Percentiles rank a stretch among this genome's conserved stretches.
phyloP scores from a whole-genome alignment of 2,888 invertebrate species.

The Cataglyphis altisquamis region DNA sequence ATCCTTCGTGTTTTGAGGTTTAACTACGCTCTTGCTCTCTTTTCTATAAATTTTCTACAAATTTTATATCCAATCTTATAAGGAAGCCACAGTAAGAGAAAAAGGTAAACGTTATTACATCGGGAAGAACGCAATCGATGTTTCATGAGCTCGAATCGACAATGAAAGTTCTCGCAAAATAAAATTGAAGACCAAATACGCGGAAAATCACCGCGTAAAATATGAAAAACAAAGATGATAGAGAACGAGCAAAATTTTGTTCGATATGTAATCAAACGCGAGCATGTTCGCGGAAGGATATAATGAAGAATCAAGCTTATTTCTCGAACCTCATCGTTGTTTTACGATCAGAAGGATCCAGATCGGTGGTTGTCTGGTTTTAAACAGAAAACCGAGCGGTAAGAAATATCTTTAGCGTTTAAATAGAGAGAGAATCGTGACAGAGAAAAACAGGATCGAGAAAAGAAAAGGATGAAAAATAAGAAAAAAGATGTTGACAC shows the following conservation, averaged over 20 bases:
- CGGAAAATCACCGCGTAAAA: conserved; percentile 48
- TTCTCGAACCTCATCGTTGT: conserved; percentile 32
- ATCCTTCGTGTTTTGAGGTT: conserved; percentile 11
- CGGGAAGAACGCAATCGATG: neutral
- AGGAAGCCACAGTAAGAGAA: neutral
- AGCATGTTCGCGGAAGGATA: neutral
- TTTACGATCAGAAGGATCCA: conserved; percentile 44
- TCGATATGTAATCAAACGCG: conserved; percentile 42
- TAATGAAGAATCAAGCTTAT: conserved; percentile 22
- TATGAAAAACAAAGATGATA: conserved; percentile 41
- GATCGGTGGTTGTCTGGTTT: conserved; percentile 43
- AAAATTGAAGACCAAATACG: conserved; percentile 39
- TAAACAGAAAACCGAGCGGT: conserved; percentile 33
- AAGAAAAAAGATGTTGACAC: conserved; percentile 9
- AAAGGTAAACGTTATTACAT: conserved; percentile 59
- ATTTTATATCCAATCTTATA: conserved; percentile 26
- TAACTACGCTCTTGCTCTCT: neutral
- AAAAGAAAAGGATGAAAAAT: conserved; percentile 7
- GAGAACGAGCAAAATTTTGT: conserved; percentile 42
- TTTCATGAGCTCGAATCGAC: conserved; percentile 26
- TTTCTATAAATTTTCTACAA: conserved; percentile 16
- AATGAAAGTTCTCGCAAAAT: neutral
- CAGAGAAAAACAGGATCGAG: neutral
- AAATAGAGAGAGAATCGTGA: conserved; percentile 35
- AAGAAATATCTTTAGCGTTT: conserved; percentile 48